Percentiles rank a stretch among this genome's conserved stretches.
Evolutionary conservation across 2,797 vertebrate species (phyloP).

Genomic region (Clarias pachynema): DNA sequence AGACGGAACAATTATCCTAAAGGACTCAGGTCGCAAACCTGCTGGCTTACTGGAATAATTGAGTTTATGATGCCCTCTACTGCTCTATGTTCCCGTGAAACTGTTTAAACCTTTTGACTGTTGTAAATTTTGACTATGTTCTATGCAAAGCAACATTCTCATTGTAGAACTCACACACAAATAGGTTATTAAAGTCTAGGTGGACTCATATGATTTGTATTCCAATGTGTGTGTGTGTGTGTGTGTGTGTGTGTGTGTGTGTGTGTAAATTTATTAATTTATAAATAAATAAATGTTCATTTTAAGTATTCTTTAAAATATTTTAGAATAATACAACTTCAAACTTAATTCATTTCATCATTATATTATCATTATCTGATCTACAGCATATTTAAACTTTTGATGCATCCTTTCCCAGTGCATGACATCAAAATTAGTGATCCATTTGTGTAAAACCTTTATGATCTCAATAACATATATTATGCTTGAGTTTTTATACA

Average conservation of each 20-base stretch:
- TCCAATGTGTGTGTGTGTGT: no score
- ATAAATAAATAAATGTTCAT: neutral
- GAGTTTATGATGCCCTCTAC: slow-evolving; percentile 69
- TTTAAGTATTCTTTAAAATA: neutral
- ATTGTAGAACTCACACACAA: no score
- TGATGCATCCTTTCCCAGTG: neutral
- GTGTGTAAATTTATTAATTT: no score
- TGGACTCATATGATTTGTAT: no score
- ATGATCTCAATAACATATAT: neutral
- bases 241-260: no score
- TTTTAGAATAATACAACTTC: neutral
- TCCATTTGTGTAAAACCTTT: neutral
- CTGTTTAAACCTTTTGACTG: neutral
- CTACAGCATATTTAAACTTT: neutral
- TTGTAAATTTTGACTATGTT: neutral
- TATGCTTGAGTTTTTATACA: neutral
- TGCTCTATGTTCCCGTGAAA: slow-evolving; percentile 55
- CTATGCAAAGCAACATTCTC: no score
- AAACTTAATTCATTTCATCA: neutral
- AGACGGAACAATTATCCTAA: neutral
- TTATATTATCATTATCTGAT: neutral
- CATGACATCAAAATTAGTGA: neutral
- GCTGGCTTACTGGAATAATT: slow-evolving; percentile 2
- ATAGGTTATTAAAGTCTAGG: no score
- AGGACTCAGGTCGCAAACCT: neutral